Percentiles rank a stretch among this genome's conserved stretches.
Evolutionary conservation across 1,140 invertebrate species (phyloP).

Genomic region (Drosophila parabipectinata): DNA sequence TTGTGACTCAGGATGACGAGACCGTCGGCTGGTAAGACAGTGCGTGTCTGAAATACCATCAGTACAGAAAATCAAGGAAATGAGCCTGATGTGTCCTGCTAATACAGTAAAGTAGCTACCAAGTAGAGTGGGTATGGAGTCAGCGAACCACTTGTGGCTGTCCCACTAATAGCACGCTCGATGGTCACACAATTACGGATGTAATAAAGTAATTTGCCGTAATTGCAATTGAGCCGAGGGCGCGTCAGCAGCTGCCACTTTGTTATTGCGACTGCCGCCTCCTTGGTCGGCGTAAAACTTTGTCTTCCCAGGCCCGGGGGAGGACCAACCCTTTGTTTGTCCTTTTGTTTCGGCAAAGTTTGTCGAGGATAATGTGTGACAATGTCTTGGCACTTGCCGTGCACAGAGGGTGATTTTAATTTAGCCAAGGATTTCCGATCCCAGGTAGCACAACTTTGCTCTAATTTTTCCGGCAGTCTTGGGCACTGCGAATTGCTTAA

Average conservation of each 20-base stretch:
- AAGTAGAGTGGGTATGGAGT: not conserved
- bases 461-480: slow-evolving; percentile 50
- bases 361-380: slow-evolving; percentile 67
- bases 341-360: slow-evolving; percentile 59
- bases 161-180: slow-evolving; percentile 73
- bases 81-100: not conserved
- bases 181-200: slow-evolving; percentile 84
- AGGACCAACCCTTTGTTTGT: slow-evolving; percentile 41
- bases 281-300: slow-evolving; percentile 29
- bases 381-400: slow-evolving; percentile 71
- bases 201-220: slow-evolving; percentile 84
- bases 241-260: slow-evolving; percentile 40
- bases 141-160: slow-evolving; percentile 76
- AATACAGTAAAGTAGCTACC: slow-evolving; percentile 9
- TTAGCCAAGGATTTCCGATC: slow-evolving; percentile 39
- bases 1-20: slow-evolving; percentile 13
- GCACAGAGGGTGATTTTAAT: slow-evolving; percentile 78
- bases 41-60: slow-evolving; percentile 31
- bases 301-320: slow-evolving; percentile 28
- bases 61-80: not conserved
- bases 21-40: slow-evolving; percentile 33
- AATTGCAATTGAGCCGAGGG: slow-evolving; percentile 80
- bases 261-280: slow-evolving; percentile 4
- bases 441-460: slow-evolving; percentile 40
- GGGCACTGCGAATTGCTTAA: slow-evolving; percentile 75